Evolutionary conservation across 2,113 vertebrate species (phyloP).

Genomic region (Austrofundulus limnaeus): DNA sequence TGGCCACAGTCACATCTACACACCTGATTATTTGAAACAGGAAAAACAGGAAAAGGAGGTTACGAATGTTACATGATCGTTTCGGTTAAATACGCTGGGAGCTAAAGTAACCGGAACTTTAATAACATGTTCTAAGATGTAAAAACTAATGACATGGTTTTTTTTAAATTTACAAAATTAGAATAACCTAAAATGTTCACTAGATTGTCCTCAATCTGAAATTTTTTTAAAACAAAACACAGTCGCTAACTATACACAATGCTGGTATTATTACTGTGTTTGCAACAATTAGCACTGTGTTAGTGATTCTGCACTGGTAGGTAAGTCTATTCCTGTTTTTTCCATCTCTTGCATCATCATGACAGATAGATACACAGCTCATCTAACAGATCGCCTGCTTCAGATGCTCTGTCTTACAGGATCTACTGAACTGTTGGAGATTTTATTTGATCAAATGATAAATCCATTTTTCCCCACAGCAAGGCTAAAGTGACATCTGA

Average conservation of each 20-base stretch:
- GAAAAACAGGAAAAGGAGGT: not conserved
- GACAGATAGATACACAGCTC: not conserved
- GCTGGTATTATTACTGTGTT: not conserved
- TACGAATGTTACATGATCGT: not conserved
- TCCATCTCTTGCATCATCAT: not conserved
- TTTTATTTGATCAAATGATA: no score
- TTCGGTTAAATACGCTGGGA: not conserved
- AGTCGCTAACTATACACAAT: not conserved
- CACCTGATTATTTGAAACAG: conserved; percentile 4
- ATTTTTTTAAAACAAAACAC: not conserved
- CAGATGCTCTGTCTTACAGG: not conserved
- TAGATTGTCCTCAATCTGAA: not conserved
- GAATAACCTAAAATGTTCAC: not conserved
- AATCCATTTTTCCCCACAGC: no score
- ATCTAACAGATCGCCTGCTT: no score
- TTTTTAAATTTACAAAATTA: not conserved
- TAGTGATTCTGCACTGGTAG: not conserved
- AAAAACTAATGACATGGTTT: not conserved
- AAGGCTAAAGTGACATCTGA: no score
- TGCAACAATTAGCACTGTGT: no score
- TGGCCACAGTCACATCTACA: not conserved
- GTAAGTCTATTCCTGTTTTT: not conserved
- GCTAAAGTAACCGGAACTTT: not conserved
- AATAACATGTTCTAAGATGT: not conserved
- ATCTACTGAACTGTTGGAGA: not conserved